Percentiles rank a stretch among this genome's conserved stretches.
Conservation (phyloP, 1,140 invertebrate genomes). For the Trichomalopsis sarcophagae region DNA sequence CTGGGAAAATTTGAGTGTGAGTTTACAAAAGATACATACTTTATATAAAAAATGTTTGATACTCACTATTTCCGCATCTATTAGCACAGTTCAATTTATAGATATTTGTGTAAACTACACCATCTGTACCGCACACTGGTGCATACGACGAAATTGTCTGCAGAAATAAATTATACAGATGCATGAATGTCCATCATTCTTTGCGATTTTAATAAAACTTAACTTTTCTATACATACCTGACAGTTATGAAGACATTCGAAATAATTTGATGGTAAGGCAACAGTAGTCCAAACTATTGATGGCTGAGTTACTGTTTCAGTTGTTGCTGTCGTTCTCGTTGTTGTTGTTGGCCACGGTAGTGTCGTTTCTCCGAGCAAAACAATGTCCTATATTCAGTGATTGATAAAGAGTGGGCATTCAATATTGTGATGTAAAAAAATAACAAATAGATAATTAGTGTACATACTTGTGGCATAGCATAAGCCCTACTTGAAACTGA, state of each 20-base stretch:
- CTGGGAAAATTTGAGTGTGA: too few relatives aligned
- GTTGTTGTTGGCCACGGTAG: not conserved
- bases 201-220: not conserved
- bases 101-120: constrained; percentile 78
- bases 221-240: not conserved
- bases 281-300: not conserved
- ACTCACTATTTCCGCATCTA: constrained; percentile 77
- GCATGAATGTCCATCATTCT: too few relatives aligned
- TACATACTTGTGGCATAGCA: too few relatives aligned
- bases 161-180: not conserved
- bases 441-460: too few relatives aligned
- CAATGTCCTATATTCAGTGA: not conserved
- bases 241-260: not conserved
- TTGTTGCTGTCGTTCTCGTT: not conserved
- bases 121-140: constrained; percentile 83
- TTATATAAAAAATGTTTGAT: too few relatives aligned
- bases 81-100: constrained; percentile 78
- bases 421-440: too few relatives aligned
- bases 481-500: too few relatives aligned
- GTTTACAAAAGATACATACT: too few relatives aligned
- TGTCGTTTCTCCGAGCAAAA: not conserved
- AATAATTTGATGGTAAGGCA: not conserved
- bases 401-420: too few relatives aligned
- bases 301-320: not conserved
- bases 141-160: constrained; percentile 77